Conservation (phyloP, 2,113 vertebrate species). For the Megaceryle maxima region DNA sequence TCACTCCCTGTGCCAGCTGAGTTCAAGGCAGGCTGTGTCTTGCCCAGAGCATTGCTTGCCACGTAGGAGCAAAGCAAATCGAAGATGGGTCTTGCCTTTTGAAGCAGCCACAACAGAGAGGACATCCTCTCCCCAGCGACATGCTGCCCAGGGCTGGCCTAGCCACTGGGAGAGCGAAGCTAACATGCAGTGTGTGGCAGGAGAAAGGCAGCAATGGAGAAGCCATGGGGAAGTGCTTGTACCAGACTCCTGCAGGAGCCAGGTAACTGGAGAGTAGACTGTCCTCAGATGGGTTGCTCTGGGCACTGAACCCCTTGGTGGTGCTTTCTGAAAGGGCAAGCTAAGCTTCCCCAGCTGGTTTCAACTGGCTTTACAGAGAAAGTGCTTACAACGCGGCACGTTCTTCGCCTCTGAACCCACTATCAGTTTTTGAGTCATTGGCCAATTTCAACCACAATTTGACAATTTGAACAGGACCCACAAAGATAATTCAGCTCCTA, state of each 20-base stretch:
- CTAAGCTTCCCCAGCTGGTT: neutral
- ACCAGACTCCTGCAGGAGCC: neutral
- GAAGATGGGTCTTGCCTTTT: neutral
- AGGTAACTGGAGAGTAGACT: accelerated
- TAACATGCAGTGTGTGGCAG: neutral
- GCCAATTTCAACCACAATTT: neutral
- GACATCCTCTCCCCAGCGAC: neutral
- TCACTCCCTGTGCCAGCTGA: neutral
- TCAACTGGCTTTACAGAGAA: neutral
- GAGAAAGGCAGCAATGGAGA: neutral
- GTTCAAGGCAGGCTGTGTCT: neutral
- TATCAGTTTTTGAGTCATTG: neutral
- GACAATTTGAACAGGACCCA: neutral
- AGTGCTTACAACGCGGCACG: accelerated
- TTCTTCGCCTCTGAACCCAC: neutral
- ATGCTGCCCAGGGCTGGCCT: accelerated
- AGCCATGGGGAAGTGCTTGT: accelerated
- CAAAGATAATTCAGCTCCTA: neutral
- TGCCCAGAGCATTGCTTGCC: neutral
- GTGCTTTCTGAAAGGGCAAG: neutral
- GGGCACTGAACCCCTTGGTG: neutral
- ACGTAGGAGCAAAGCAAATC: accelerated
- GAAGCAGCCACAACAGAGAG: slow-evolving; percentile 20
- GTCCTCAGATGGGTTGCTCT: neutral
- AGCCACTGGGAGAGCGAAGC: neutral